Evolutionary conservation across 2,888 invertebrate genomes (phyloP).

Genomic region (Amphipyra tragopoginis): DNA sequence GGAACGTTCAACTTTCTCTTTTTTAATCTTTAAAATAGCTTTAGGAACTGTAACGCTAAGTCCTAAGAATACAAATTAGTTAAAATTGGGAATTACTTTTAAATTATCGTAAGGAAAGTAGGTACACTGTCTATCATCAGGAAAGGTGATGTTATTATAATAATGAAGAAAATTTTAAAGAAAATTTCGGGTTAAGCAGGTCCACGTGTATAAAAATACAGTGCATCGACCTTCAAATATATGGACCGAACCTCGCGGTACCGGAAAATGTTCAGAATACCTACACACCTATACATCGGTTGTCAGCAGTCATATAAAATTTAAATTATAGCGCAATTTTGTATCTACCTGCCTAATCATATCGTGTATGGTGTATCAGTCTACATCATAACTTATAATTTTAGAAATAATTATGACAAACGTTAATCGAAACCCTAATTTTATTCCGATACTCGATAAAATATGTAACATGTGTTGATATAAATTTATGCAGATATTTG

Average conservation of each 20-base stretch:
- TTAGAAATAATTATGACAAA: conserved; percentile 58
- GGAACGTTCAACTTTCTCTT: conserved; percentile 58
- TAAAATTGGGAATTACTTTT: too few species aligned
- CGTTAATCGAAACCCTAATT: conserved; percentile 52
- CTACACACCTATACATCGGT: conserved; percentile 31
- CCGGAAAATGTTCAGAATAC: conserved; percentile 38
- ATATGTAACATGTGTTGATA: conserved; percentile 54
- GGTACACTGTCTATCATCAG: too few species aligned
- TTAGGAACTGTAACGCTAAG: neutral
- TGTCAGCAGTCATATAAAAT: conserved; percentile 48
- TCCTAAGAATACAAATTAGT: too few species aligned
- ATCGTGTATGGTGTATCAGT: conserved; percentile 44
- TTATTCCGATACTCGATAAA: conserved; percentile 52
- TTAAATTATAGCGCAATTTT: conserved; percentile 47
- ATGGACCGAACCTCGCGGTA: conserved; percentile 19
- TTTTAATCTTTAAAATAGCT: conserved; percentile 16
- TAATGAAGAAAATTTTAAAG: neutral
- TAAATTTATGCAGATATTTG: conserved; percentile 64
- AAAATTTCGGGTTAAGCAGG: conserved; percentile 2
- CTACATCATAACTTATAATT: conserved; percentile 52
- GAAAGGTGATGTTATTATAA: neutral
- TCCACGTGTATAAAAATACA: conserved; percentile 52
- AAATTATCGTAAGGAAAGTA: too few species aligned
- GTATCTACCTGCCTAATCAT: conserved; percentile 44
- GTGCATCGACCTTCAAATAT: conserved; percentile 64